Conservation (phyloP, 2,797 vertebrate genomes). For the Neoniphon sammara region DNA sequence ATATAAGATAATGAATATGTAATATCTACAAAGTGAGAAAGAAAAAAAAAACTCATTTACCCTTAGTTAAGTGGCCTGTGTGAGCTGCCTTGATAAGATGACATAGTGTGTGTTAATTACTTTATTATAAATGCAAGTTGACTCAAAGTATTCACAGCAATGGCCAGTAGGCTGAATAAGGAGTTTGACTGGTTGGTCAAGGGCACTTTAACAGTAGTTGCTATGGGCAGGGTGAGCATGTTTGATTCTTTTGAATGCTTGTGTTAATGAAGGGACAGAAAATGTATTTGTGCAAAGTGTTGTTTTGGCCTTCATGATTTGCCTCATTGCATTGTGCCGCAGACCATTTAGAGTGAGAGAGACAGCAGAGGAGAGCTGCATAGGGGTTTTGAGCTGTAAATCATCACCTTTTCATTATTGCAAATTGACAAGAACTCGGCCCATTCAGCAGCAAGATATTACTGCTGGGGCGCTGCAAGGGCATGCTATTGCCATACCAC, state of each 20-base stretch:
- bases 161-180: not conserved
- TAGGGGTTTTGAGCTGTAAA: constrained; percentile 42
- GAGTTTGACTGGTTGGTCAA: not conserved
- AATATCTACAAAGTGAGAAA: constrained; percentile 16
- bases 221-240: not conserved
- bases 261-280: constrained; percentile 14
- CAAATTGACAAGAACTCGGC: constrained; percentile 35
- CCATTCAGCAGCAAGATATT: constrained; percentile 33
- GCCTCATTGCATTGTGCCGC: constrained; percentile 42
- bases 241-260: not conserved
- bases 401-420: constrained; percentile 65
- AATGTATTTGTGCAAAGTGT: constrained; percentile 20
- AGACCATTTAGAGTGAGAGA: constrained; percentile 33
- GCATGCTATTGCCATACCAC: constrained; percentile 40
- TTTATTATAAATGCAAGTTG: too few relatives aligned
- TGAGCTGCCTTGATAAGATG: not conserved
- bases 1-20: not conserved
- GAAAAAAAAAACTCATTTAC: not conserved
- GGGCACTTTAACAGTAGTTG: not conserved
- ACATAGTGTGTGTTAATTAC: too few relatives aligned
- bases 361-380: constrained; percentile 29
- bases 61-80: not conserved
- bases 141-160: not conserved
- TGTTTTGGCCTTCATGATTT: constrained; percentile 21
- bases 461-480: constrained; percentile 56